Evolutionary conservation across 1,140 invertebrate genomes (phyloP), one percentile per base, ranked within the genome.

Genomic region (Euwallacea fornicatus): DNA sequence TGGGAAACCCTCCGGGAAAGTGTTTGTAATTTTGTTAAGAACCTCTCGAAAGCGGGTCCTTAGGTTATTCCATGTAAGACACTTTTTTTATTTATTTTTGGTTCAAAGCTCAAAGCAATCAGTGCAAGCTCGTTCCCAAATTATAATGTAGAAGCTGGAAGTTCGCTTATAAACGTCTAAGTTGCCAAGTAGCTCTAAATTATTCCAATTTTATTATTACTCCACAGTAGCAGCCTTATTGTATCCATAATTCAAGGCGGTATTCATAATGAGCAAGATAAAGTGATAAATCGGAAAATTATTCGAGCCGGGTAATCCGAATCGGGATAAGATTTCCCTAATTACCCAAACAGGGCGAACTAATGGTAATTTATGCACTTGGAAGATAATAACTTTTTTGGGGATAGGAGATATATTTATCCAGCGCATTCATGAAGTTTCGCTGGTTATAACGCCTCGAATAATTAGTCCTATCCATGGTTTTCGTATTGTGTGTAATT

Each of bases 11-110:
- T 71, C 54, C 15, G 43, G 66, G 58, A 61, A 69, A 69, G 66
- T 69, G 66, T 59, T 62, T 54, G 66, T 69, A 69, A 69, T 69
- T 69, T 69, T 11, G 56, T 61, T 69, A 54, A 43, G 54, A 42
- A 16, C 33, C 53, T 43, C 50, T 8, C 15, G 62, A n/a, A 33
- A 33, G 4, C 21, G 21, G 21, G 21, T 33, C 21, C 21, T 16
- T 44, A n/a, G 33, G 4, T 61, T 42, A 13, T n/a, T 43, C 10
- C 21, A 10, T 44, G 10, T 13, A 8, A 42, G 43, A 61, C 59
- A 21, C 10, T n/a, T n/a, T 42, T n/a, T 33, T 33, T 33, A 33
- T 33, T 33, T 44, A 11, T 61, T 61, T 61, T 8, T 58, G 13
- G 13, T 58, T 13, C 21, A 50, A 50, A 11, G 9, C 13, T 13